phyloP scores from a whole-genome alignment of 1,140 invertebrate species.

The Rhysida immarginata region DNA sequence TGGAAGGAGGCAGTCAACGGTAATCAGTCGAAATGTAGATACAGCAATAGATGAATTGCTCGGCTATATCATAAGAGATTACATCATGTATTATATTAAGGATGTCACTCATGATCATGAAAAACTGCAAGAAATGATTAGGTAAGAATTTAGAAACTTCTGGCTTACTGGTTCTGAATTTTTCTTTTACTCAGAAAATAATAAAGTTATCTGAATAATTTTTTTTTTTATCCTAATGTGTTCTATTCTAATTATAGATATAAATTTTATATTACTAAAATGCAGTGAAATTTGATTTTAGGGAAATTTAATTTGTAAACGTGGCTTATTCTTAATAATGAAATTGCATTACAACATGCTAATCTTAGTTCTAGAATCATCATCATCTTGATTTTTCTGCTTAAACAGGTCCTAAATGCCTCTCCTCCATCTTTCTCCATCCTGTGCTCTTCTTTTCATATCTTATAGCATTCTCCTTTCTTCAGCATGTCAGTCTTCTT shows the following conservation, averaged over 20 bases:
- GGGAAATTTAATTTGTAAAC: too few species aligned
- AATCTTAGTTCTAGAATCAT: too few species aligned
- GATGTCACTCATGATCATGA: conserved; percentile 43
- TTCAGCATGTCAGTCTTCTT: too few species aligned
- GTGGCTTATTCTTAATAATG: too few species aligned
- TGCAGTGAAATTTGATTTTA: too few species aligned
- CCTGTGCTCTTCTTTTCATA: too few species aligned
- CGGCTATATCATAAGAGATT: conserved; percentile 61
- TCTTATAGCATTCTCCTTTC: too few species aligned
- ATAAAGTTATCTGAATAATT: neutral
- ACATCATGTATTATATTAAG: conserved; percentile 55
- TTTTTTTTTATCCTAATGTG: neutral
- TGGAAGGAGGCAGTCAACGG: too few species aligned
- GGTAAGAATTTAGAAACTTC: conserved; percentile 24
- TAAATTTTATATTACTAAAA: neutral
- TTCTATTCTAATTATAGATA: neutral
- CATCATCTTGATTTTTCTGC: too few species aligned
- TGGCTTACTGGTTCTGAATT: neutral
- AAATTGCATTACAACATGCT: too few species aligned
- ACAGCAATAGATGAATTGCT: conserved; percentile 64
- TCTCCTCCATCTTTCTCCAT: too few species aligned
- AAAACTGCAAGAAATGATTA: conserved; percentile 29
- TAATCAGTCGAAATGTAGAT: conserved; percentile 66
- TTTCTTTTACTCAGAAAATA: neutral
- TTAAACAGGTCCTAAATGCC: too few species aligned